phyloP scores from a whole-genome alignment of 2,888 invertebrate genomes.

The Trissonchulus sp. region DNA sequence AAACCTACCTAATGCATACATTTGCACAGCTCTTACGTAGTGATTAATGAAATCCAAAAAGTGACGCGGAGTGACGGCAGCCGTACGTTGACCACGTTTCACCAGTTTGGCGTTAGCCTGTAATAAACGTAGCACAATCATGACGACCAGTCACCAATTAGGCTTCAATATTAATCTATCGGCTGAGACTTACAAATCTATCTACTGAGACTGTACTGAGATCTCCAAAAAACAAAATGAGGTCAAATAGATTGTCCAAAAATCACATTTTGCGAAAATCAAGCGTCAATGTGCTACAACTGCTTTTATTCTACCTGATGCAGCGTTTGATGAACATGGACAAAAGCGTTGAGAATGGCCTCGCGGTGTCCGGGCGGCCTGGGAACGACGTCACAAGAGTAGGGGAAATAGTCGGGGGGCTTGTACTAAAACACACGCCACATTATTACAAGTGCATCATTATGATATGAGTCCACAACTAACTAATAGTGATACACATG shows the following conservation, averaged over 20 bases:
- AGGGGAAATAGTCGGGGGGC: slow-evolving; percentile 81
- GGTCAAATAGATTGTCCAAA: too few species aligned
- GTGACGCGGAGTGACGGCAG: slow-evolving; percentile 95
- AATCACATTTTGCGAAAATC: too few species aligned
- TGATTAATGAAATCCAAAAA: slow-evolving; percentile 99
- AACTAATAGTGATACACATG: too few species aligned
- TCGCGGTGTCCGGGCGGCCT: slow-evolving; percentile 59
- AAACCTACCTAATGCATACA: too few species aligned
- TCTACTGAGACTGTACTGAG: too few species aligned
- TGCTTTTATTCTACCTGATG: slow-evolving; percentile 62
- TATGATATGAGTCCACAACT: too few species aligned
- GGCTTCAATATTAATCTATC: too few species aligned
- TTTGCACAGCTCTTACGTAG: slow-evolving; percentile 74
- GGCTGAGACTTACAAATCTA: too few species aligned
- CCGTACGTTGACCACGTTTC: slow-evolving; percentile 85
- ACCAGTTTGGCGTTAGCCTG: slow-evolving; percentile 76
- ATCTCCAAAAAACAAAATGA: too few species aligned
- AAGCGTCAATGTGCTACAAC: too few species aligned
- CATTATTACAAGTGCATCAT: too few species aligned
- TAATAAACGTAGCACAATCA: slow-evolving; percentile 36
- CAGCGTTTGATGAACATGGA: slow-evolving; percentile 94
- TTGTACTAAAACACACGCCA: slow-evolving; percentile 64
- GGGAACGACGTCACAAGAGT: slow-evolving; percentile 63
- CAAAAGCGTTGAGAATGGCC: slow-evolving; percentile 96
- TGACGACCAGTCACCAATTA: too few species aligned